Evolutionary conservation across 2,888 invertebrate species (phyloP), one percentile per base, ranked within the genome.

Genomic region (Leptinotarsa rubiginosa): DNA sequence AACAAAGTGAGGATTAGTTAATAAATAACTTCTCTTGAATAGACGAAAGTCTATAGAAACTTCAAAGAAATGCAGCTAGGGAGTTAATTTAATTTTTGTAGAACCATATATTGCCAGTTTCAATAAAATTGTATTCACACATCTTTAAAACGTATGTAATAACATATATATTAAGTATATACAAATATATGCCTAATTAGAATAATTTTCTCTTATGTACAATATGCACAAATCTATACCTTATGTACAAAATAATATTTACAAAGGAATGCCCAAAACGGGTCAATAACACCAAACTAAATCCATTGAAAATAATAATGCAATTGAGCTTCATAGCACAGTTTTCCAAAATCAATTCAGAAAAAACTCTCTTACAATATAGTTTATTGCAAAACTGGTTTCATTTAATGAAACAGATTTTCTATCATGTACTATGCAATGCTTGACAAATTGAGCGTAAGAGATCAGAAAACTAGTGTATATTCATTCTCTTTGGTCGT

Each of bases 151-250:
- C 85, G 85, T 85, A 86, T 86, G 80, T 81, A 81, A 80, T 82
- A 83, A 83, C 82, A 81, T 83, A 83, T 81, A 83, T 81, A 83
- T 81, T 81, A 81, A 81, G 78, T 83, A 84, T 84, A 77, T 85
- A 85, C 83, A 84, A 84, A 84, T 83, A 83, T 85, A 85, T 82
- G 81, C 81, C 85, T 85, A 85, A 83, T 85, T 86, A 87, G 84
- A 86, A 87, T 81, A 81, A 74, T 84, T 84, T 83, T 82, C 87
- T 87, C 86, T 86, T 87, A 87, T 87, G 78, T 87, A 87, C 87
- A 88, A 72, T 86, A 86, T 87, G 81, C 86, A 86, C 86, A 87
- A 56, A 65, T 70, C 73, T 73, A 67, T 75, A 70, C 72, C 73
- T 70, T 76, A 70, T 76, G 76, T 82, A 83, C 84, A 81, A 80